These are phyloP conservation scores for Heterotis niloticus DNA, from an alignment of 2,113 vertebrate genomes.

Conservation along the genomic window DNA sequence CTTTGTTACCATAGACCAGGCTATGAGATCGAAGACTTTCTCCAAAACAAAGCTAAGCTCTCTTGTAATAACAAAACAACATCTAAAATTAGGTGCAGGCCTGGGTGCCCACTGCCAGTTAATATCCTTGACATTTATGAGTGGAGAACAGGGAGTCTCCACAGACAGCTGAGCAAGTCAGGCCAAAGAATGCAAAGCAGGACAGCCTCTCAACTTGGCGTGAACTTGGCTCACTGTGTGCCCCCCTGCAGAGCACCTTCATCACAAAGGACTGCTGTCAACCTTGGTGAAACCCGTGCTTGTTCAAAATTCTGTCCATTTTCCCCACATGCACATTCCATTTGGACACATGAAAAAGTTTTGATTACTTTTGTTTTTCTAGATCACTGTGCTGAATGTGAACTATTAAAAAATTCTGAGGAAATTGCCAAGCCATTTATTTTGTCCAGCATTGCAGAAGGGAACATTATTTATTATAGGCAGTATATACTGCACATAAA, in stretches of 20 bases:
- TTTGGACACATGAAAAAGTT: no score
- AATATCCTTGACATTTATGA: slow-evolving; percentile 24
- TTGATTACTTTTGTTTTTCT: no score
- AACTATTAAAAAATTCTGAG: no score
- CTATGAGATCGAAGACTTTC: neutral
- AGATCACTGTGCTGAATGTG: no score
- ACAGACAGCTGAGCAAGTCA: slow-evolving; percentile 59
- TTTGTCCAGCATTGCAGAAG: slow-evolving; percentile 19
- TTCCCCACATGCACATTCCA: no score
- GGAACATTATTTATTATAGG: slow-evolving; percentile 36
- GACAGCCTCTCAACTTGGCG: slow-evolving; percentile 57
- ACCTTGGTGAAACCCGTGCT: no score
- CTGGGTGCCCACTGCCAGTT: neutral
- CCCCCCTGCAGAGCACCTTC: slow-evolving; percentile 59
- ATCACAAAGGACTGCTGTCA: no score
- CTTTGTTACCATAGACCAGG: no score
- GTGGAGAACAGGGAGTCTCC: neutral
- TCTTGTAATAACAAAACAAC: neutral
- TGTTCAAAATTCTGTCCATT: no score
- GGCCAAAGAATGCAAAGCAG: slow-evolving; percentile 63
- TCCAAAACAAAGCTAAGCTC: neutral
- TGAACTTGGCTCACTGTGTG: slow-evolving; percentile 59
- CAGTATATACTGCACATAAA: neutral
- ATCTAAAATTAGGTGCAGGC: neutral
- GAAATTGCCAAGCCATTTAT: no score